Evolutionary conservation across 2,797 vertebrate species (phyloP).

Genomic region (Serranus cabrilla): DNA sequence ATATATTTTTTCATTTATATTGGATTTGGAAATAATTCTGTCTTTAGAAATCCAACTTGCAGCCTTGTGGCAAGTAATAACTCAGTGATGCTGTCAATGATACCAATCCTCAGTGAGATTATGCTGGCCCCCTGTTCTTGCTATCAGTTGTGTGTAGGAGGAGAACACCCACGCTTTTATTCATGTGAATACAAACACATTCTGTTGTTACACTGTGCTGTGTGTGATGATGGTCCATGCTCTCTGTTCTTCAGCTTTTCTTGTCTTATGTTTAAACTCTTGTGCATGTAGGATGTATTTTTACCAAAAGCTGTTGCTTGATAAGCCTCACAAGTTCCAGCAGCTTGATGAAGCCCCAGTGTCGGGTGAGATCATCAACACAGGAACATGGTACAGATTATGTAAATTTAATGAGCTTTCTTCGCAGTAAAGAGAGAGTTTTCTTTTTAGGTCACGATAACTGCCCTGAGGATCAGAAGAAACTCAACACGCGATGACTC

Average conservation of each 20-base stretch:
- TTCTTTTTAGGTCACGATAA: conserved; percentile 7
- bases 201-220: conserved; percentile 14
- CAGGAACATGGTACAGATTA: neutral
- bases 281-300: neutral
- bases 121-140: conserved; percentile 1
- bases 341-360: neutral
- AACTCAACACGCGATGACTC: neutral
- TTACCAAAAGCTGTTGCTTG: conserved; percentile 12
- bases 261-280: neutral
- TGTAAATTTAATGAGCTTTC: conserved; percentile 10
- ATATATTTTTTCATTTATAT: neutral
- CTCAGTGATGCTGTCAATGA: neutral
- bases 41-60: neutral
- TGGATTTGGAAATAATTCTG: neutral
- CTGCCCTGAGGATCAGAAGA: neutral
- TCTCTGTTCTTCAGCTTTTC: neutral
- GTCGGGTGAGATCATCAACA: neutral
- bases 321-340: neutral
- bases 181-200: conserved; percentile 30
- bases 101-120: neutral
- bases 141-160: conserved; percentile 48
- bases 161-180: conserved; percentile 34
- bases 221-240: neutral
- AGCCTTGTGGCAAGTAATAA: neutral
- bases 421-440: neutral